Evolutionary conservation across 23 tunicate genomes (phyloP).

Genomic region (Corella eumyota): DNA sequence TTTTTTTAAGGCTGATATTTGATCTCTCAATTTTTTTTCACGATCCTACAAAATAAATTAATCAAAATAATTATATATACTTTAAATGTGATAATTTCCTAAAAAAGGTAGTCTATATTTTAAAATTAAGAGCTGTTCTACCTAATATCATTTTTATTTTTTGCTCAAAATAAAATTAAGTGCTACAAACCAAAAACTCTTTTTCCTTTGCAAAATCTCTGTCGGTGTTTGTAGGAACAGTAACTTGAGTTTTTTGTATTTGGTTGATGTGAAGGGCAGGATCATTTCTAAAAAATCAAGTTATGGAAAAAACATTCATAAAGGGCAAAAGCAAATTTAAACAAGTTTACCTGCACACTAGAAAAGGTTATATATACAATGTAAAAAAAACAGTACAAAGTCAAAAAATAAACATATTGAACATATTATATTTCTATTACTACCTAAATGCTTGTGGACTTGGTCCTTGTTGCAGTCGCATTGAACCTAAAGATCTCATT

Average conservation of each 20-base stretch:
- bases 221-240: conserved; percentile 16
- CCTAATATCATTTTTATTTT: no score
- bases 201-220: conserved; percentile 34
- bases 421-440: no score
- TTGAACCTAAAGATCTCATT: conserved; percentile 38
- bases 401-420: no score
- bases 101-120: not conserved
- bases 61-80: no score
- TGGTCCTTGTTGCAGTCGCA: conserved; percentile 16
- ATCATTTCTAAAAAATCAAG: conserved; percentile 41
- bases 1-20: conserved; percentile 50
- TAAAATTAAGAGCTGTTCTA: no score
- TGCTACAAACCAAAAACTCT: conserved; percentile 64
- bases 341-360: not conserved
- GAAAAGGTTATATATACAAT: no score
- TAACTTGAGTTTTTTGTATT: conserved; percentile 11
- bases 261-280: conserved; percentile 75
- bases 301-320: not conserved
- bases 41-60: conserved; percentile 35
- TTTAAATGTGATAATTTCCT: not conserved
- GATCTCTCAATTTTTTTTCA: conserved; percentile 52
- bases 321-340: not conserved
- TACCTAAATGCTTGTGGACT: no score
- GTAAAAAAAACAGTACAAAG: no score
- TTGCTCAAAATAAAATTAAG: no score